Evolutionary conservation across 1,140 invertebrate species (phyloP).

Genomic region (Stenopsyche tienmushanensis): DNA sequence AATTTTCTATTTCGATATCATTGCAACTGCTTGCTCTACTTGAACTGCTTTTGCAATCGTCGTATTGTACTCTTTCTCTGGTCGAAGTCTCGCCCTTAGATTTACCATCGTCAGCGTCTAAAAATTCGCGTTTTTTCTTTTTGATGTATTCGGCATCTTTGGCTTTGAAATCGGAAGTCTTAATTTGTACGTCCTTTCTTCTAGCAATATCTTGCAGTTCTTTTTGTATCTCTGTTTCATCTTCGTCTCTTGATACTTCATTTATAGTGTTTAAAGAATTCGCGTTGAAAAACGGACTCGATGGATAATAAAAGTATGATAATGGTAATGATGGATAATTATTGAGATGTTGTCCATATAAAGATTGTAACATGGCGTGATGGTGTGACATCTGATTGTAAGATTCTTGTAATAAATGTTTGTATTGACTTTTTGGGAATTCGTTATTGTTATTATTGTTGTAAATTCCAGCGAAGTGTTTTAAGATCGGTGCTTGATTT

Average conservation of each 20-base stretch:
- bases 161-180: constrained; percentile 22
- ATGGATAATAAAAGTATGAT: constrained; percentile 55
- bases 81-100: constrained; percentile 5
- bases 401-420: constrained; percentile 51
- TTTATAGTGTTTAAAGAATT: constrained; percentile 43
- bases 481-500: constrained; percentile 48
- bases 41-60: constrained; percentile 45
- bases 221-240: constrained; percentile 30
- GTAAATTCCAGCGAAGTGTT: constrained; percentile 55
- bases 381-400: constrained; percentile 45
- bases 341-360: constrained; percentile 53
- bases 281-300: constrained; percentile 50
- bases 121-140: constrained; percentile 27
- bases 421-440: constrained; percentile 55
- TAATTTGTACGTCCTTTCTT: constrained; percentile 19
- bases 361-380: constrained; percentile 52
- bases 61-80: constrained; percentile 42
- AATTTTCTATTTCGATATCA: constrained; percentile 57
- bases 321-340: constrained; percentile 52
- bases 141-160: constrained; percentile 36
- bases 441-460: constrained; percentile 49
- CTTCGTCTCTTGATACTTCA: constrained; percentile 30
- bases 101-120: constrained; percentile 23
- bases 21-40: constrained; percentile 55
- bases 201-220: constrained; percentile 31